Evolutionary conservation across 2,113 vertebrate species (phyloP), one percentile per base, ranked within the genome.

Genomic region (Spheniscus mendiculus): DNA sequence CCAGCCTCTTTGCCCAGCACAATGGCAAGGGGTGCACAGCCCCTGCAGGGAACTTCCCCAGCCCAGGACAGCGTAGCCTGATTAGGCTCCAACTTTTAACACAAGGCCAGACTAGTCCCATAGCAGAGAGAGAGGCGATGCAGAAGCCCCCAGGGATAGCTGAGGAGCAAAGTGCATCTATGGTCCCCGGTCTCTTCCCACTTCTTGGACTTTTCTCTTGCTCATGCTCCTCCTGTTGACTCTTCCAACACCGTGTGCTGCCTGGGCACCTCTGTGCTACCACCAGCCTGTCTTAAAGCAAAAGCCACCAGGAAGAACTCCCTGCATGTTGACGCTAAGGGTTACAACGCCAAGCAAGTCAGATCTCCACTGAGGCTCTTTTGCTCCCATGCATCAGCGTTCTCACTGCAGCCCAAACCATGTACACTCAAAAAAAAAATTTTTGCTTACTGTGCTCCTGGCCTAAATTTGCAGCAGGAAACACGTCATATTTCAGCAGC

Each of bases 371-470:
- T 42, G 52, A 65, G 15, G 38, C 14, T 29, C 44, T 62, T 81
- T 47, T 16, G 23, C 11, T 82, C 4, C 34, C 7, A 4, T 1
- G 1, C 5, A 34, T 23, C 11, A 1, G 9, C 36, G 22, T 76
- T 83, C 62, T 77, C 36, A 25, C 50, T 29, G 34, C 32, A 90
- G 26, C n/a, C 15, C 38, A 88, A 94, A 80, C 6, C 9, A 83
- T 0, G 15, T 10, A 45, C 0, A 0, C 10, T 25, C 0, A 65
- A 72, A 50, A 15, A 21, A 16, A 30, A 47, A 23, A 38, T 8
- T 7, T 32, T 16, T 62, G 22, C 21, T 81, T 78, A 27, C 18
- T 74, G 22, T 66, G 84, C 30, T 59, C 17, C 14, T 55, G 11
- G 70, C 30, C 87, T 82, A 56, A 82, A 71, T 87, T 63, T 79